Conservation (phyloP, 1,140 invertebrate genomes). For the Ruditapes philippinarum region DNA sequence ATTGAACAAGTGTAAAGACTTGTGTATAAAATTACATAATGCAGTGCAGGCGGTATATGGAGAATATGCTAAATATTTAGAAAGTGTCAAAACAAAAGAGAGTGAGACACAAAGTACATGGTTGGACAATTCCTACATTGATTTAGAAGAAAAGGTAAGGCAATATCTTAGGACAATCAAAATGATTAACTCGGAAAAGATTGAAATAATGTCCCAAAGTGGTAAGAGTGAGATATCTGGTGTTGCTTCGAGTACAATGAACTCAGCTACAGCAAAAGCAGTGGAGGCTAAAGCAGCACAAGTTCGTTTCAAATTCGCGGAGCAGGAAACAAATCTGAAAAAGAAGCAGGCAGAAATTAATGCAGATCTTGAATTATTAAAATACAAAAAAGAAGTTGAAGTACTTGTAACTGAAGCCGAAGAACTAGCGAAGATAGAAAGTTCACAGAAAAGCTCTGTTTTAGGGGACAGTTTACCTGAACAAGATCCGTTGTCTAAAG, state of each 20-base stretch:
- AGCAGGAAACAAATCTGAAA: slow-evolving; percentile 2
- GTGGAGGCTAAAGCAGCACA: slow-evolving; percentile 11
- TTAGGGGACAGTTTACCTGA: neutral
- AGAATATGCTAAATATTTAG: neutral
- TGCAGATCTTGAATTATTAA: slow-evolving; percentile 36
- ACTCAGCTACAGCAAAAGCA: neutral
- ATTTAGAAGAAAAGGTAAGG: neutral
- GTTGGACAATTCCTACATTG: slow-evolving; percentile 20
- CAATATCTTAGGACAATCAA: neutral
- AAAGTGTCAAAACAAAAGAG: slow-evolving; percentile 15
- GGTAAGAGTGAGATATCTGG: neutral
- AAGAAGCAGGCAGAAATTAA: slow-evolving; percentile 34
- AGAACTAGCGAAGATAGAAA: neutral
- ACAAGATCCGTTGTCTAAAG: neutral
- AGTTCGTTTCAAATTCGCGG: slow-evolving; percentile 3
- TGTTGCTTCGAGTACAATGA: neutral
- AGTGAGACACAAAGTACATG: neutral
- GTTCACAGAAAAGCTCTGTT: slow-evolving; percentile 8
- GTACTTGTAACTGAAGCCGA: slow-evolving; percentile 5
- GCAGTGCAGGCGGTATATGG: neutral
- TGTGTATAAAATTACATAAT: neutral
- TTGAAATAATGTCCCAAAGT: slow-evolving; percentile 1
- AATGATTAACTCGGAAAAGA: slow-evolving; percentile 22
- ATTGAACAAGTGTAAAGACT: slow-evolving; percentile 13
- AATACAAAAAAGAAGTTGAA: slow-evolving; percentile 16